Evolutionary conservation across 2,113 vertebrate genomes (phyloP).

Genomic region (Engystomops pustulosus): DNA sequence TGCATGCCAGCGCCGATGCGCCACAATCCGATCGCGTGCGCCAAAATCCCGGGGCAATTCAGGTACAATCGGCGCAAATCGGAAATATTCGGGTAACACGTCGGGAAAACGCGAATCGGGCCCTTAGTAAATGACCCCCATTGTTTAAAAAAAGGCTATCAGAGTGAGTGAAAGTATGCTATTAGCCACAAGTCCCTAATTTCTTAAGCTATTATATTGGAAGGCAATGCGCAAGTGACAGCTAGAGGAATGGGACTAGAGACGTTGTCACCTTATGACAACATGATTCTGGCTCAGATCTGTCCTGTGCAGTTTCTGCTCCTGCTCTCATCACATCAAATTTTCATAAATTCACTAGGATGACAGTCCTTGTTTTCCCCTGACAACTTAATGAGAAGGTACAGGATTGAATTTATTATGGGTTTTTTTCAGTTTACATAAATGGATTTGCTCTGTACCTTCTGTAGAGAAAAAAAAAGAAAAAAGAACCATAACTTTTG

Average conservation of each 20-base stretch:
- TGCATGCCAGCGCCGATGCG: no score
- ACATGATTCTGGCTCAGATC: constrained; percentile 57
- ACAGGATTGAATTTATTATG: constrained; percentile 56
- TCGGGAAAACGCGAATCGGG: no score
- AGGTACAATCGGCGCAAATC: no score
- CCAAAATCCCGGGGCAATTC: no score
- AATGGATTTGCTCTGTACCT: constrained; percentile 28
- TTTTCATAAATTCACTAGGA: not conserved
- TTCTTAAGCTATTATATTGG: constrained; percentile 36
- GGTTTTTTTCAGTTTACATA: constrained; percentile 55
- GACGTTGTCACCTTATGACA: constrained; percentile 59
- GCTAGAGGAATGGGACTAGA: constrained; percentile 48
- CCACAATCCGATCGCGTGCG: no score
- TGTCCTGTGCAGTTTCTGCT: constrained; percentile 46
- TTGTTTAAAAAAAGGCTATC: not conserved
- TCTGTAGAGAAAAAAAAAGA: not conserved
- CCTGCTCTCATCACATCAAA: constrained; percentile 55
- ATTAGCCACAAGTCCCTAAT: constrained; percentile 45
- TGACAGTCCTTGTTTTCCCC: constrained; percentile 20
- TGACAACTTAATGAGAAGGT: constrained; percentile 42
- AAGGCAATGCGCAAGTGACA: constrained; percentile 51
- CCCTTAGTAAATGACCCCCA: no score
- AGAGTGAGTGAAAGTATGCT: not conserved
- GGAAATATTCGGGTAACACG: no score
- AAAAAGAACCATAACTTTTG: not conserved